Evolutionary conservation across 2,113 vertebrate species (phyloP).

Genomic region (Aegotheles bennettii): DNA sequence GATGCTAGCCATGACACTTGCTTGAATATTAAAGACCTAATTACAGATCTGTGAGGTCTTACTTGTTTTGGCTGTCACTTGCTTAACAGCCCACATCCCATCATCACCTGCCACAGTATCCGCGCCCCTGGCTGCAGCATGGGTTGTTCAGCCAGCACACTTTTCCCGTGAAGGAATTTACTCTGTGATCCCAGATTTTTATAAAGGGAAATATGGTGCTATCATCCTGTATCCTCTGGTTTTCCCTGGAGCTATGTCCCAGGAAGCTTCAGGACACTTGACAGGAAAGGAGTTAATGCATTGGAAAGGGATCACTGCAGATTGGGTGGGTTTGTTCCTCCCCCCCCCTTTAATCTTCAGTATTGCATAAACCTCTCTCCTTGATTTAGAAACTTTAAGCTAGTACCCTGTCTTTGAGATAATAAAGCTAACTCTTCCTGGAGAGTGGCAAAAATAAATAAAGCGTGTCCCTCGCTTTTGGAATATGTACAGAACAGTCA

Average conservation of each 20-base stretch:
- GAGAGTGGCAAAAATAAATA: conserved; percentile 21
- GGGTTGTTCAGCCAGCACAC: background rate
- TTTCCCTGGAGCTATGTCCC: background rate
- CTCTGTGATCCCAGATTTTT: background rate
- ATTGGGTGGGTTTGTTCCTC: background rate
- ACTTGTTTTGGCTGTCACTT: background rate
- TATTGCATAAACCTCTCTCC: background rate
- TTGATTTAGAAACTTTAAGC: background rate
- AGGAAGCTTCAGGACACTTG: background rate
- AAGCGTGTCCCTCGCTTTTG: background rate
- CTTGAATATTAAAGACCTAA: background rate
- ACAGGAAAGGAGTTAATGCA: background rate
- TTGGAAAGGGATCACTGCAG: background rate
- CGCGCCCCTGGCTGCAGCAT: background rate
- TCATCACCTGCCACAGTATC: background rate
- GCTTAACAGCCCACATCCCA: background rate
- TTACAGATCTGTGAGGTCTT: background rate
- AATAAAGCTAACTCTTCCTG: background rate
- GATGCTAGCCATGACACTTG: background rate
- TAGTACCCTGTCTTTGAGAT: background rate
- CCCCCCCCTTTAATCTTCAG: background rate
- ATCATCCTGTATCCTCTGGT: background rate
- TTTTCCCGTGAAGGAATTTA: background rate
- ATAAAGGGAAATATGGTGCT: background rate
- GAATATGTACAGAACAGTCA: background rate